Percentiles rank a stretch among this genome's conserved stretches.
Conservation (phyloP, 2,888 invertebrate genomes). For the Eugnorisma glareosa region DNA sequence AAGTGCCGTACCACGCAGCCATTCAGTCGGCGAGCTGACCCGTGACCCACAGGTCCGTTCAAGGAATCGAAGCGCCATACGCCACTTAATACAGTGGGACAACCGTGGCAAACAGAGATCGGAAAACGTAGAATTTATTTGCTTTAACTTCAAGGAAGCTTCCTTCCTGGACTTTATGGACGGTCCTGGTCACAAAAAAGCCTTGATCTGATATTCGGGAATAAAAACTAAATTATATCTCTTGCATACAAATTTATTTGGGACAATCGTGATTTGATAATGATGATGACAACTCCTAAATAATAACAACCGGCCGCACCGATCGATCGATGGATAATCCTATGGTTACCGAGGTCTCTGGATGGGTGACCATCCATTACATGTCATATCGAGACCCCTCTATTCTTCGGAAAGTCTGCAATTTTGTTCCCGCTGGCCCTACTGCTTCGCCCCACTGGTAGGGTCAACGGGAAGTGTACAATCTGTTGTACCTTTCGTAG, state of each 20-base stretch:
- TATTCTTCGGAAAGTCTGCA: background rate
- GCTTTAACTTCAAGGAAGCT: background rate
- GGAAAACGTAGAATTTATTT: background rate
- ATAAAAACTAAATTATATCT: background rate
- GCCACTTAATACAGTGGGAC: slow-evolving; percentile 41
- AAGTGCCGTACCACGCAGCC: slow-evolving; percentile 60
- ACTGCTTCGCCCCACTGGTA: too few species aligned
- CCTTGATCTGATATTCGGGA: background rate
- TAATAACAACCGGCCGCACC: background rate
- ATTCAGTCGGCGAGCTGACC: slow-evolving; percentile 72
- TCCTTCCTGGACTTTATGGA: background rate
- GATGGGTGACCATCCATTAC: background rate
- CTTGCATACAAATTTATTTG: background rate
- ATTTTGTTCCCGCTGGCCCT: too few species aligned
- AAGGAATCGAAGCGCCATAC: slow-evolving; percentile 63
- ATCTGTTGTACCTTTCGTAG: background rate
- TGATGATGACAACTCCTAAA: background rate
- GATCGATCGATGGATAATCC: background rate
- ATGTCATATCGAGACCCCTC: background rate
- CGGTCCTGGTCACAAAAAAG: background rate
- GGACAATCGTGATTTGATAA: background rate
- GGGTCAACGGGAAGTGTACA: too few species aligned
- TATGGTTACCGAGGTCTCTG: background rate
- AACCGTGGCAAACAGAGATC: background rate
- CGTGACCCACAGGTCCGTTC: slow-evolving; percentile 73